Evolutionary conservation across 2,888 invertebrate species (phyloP), one percentile per base, ranked within the genome.

Genomic region (Drosophila emarginata): DNA sequence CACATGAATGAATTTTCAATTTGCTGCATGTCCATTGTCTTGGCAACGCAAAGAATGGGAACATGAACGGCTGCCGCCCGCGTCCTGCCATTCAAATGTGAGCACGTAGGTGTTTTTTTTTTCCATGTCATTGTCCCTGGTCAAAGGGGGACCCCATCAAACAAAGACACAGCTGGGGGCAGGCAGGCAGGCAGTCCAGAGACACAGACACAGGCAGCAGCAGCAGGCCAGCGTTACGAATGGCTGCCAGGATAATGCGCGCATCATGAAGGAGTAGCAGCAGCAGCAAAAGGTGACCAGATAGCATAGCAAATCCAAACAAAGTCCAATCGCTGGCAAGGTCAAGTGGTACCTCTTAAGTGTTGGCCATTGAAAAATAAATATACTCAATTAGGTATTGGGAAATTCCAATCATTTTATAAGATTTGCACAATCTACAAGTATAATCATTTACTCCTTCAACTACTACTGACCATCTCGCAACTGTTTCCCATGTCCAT

Each of bases 1-100:
- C 88, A 83, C 87, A 88, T 88, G 85, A 85, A 85, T 85, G 88
- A 85, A 85, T 85, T 87, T 80, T 88, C 88, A 88, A 88, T 84
- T 88, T 84, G 84, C 80, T 84, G 76, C 80, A 72, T 70, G 62
- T 70, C 64, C 87, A 84, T 84, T 84, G 88, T 84, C 84, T 84
- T 84, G 88, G 84, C 86, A 86, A 87, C 82, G 87, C 79, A 53
- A 60, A 68, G 53, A 57, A 52, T 45, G 45, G 45, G 23, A 39
- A 51, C 51, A 32, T 21, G 39, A 37, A 26, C 56, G 56, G 67
- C 79, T 60, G 75, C 80, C 73, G 83, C 80, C 78, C 76, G 80
- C 78, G 85, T 81, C 80, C 87, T 81, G 83, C 84, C 80, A 86
- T 86, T 81, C 87, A 81, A 61, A 67, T 80, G 80, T 54, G 81